Conservation (phyloP, 2,888 invertebrate genomes). For the Encarsia formosa region DNA sequence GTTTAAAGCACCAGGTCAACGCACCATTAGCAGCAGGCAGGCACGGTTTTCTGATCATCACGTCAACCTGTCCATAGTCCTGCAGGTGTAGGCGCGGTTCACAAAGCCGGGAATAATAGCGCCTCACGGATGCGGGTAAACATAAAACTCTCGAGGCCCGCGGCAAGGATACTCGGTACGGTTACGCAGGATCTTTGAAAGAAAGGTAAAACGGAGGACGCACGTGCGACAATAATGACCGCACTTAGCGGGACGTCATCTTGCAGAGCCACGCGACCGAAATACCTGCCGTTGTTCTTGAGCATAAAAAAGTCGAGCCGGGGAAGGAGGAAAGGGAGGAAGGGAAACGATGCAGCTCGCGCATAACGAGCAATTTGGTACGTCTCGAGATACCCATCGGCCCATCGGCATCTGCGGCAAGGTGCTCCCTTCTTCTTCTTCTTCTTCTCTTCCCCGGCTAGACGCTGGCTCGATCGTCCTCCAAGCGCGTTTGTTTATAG, state of each 20-base stretch:
- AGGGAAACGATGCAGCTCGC: not conserved
- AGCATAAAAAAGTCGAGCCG: not conserved
- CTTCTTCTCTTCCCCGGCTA: not conserved
- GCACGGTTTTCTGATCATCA: no score
- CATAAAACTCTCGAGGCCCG: no score
- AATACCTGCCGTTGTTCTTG: not conserved
- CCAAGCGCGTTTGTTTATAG: no score
- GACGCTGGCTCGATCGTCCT: not conserved
- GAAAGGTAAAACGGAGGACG: not conserved
- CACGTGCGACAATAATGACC: not conserved
- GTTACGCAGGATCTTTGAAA: no score
- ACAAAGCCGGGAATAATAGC: no score
- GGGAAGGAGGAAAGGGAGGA: not conserved
- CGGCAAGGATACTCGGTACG: no score
- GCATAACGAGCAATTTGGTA: not conserved
- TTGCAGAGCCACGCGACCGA: no score
- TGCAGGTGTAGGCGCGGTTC: no score
- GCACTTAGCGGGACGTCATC: not conserved
- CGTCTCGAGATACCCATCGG: not conserved
- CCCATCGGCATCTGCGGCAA: slow-evolving; percentile 14
- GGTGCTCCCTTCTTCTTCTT: slow-evolving; percentile 8
- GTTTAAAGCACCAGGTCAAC: no score
- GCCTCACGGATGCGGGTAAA: no score
- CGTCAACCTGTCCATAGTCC: no score
- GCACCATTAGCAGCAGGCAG: no score